Evolutionary conservation across 2,113 vertebrate species (phyloP).

Genomic region (Sapajus apella): DNA sequence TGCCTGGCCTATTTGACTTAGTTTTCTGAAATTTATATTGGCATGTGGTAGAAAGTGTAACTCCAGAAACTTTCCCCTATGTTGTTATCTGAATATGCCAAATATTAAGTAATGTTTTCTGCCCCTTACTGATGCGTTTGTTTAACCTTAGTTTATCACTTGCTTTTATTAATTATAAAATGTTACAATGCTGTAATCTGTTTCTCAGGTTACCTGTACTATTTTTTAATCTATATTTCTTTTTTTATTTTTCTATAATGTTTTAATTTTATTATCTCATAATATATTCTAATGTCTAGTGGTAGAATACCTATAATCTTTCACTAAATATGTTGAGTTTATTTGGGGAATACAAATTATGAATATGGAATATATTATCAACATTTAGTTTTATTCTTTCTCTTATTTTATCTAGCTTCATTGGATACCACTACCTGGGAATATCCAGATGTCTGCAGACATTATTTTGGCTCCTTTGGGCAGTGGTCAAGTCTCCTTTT

Average conservation of each 20-base stretch:
- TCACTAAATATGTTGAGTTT: slow-evolving; percentile 5
- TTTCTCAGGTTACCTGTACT: not conserved
- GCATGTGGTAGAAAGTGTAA: no score
- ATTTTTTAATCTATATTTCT: not conserved
- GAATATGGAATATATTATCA: not conserved
- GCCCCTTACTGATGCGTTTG: not conserved
- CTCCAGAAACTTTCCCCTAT: no score
- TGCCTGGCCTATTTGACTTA: not conserved
- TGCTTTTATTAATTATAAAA: not conserved
- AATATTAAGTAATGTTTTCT: not conserved
- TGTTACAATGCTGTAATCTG: not conserved
- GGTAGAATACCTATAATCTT: not conserved
- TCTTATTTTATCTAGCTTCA: slow-evolving; percentile 82
- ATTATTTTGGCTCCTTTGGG: slow-evolving; percentile 96
- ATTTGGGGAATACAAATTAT: not conserved
- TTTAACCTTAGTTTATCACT: not conserved
- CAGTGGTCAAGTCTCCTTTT: slow-evolving; percentile 96
- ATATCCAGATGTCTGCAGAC: slow-evolving; percentile 95
- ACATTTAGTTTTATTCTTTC: slow-evolving; percentile 18
- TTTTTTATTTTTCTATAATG: not conserved
- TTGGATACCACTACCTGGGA: slow-evolving; percentile 94
- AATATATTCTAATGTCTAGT: not conserved
- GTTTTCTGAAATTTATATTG: not conserved
- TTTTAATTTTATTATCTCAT: slow-evolving; percentile 2
- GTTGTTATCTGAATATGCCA: not conserved